Base-by-base conservation (phyloP, 2,888 invertebrate genomes). In the Crocallis elinguaria region DNA sequence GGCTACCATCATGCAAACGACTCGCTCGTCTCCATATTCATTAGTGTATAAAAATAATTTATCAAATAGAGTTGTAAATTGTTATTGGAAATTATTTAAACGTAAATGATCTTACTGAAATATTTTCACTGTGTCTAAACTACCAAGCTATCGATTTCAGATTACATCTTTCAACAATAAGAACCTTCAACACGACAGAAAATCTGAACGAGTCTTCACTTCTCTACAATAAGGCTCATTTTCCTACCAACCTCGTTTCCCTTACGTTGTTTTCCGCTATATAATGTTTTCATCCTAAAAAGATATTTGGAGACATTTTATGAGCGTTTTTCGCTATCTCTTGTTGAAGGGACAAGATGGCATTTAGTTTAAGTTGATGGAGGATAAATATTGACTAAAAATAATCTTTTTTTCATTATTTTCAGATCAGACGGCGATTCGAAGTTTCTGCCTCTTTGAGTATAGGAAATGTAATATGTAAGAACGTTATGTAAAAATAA, bases 301-400 rank as follows among this genome's bases (percentile, higher is more conserved):
- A 30, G 21, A 46, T 46, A 42, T 76, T 71, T 63, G 64, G 58
- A 53, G 73, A 67, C 67, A 73, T 66, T 77, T 77, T 77, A 77
- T 69, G 71, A 68, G 55, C 71, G 59, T 67, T 75, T 72, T 46
- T 42, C 67, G 71, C 69, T 74, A 74, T 74, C 71, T 71, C 42
- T 46, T 17, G 58, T 57, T 60, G 64, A 38, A 52, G 49, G 46
- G 54, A 54, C 51, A 42, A 48, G 50, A 54, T 42, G 49, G 41
- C 45, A 42, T 51, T 51, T 51, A 51, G 51, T 35, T 27, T 35
- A 27, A 44, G 21, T 25, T 44, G 38, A 44, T 44, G 19, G 35
- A 33, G 44, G 44, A 45, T 25, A 63, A 60, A 44, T 50, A 32
- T 25, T 38, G 25, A 50, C 16, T 44, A 38, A 23, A 50, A 37